phyloP scores from a whole-genome alignment of 2,888 invertebrate species.

The Sesamia inferens region DNA sequence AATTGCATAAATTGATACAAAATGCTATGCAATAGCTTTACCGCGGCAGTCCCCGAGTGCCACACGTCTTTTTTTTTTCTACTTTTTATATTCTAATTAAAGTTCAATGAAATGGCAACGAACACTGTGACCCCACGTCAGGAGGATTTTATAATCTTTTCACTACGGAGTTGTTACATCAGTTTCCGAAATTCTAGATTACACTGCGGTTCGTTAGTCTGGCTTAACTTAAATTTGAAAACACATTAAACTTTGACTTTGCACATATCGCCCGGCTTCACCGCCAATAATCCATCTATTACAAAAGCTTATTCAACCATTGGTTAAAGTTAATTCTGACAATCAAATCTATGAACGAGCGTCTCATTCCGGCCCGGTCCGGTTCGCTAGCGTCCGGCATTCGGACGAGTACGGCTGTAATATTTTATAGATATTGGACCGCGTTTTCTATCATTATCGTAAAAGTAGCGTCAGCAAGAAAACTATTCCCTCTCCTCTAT shows the following conservation, averaged over 20 bases:
- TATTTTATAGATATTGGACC: slow-evolving; percentile 90
- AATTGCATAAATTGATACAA: no score
- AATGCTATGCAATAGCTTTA: no score
- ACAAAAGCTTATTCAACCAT: slow-evolving; percentile 66
- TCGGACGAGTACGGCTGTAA: slow-evolving; percentile 71
- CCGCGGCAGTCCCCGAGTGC: no score
- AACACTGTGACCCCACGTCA: no score
- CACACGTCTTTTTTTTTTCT: no score
- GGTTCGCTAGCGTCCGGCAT: slow-evolving; percentile 65
- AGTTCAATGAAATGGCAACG: no score
- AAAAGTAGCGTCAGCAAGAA: slow-evolving; percentile 90
- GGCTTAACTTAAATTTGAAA: slow-evolving; percentile 26
- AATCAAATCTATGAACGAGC: slow-evolving; percentile 78
- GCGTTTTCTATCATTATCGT: slow-evolving; percentile 89
- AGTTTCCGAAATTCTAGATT: slow-evolving; percentile 10
- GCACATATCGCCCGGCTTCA: slow-evolving; percentile 43
- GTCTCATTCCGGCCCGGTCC: slow-evolving; percentile 65
- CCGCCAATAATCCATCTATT: slow-evolving; percentile 62
- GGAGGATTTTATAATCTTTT: no score
- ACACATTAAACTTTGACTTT: slow-evolving; percentile 35
- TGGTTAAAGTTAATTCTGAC: slow-evolving; percentile 81
- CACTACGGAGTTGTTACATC: no score
- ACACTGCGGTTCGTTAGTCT: slow-evolving; percentile 2
- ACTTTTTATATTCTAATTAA: no score
- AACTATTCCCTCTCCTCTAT: slow-evolving; percentile 88